Percentiles rank a stretch among this genome's conserved stretches.
Conservation (phyloP, 2,888 invertebrate genomes). For the Anthophora plumipes region DNA sequence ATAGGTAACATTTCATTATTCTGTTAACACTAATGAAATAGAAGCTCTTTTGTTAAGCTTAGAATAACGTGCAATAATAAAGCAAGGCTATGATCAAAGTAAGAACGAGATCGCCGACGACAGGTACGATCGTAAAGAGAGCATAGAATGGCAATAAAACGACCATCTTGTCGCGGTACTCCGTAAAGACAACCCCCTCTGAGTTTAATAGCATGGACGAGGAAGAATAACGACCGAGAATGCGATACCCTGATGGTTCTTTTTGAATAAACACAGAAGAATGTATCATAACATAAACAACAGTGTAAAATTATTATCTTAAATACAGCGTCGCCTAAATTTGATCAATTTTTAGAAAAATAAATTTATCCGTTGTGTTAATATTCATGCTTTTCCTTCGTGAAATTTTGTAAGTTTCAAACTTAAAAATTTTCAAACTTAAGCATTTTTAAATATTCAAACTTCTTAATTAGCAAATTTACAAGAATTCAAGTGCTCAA, state of each 20-base stretch:
- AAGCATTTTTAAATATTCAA: too few relatives aligned
- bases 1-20: neutral
- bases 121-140: slow-evolving; percentile 42
- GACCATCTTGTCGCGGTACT: slow-evolving; percentile 32
- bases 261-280: neutral
- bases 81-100: slow-evolving; percentile 17
- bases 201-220: slow-evolving; percentile 47
- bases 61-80: slow-evolving; percentile 9
- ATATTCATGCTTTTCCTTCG: too few relatives aligned
- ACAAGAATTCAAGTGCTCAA: too few relatives aligned
- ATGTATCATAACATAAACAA: neutral
- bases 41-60: slow-evolving; percentile 13
- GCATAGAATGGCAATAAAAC: slow-evolving; percentile 50
- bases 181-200: slow-evolving; percentile 39
- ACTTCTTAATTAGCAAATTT: too few relatives aligned
- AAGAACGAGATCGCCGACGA: slow-evolving; percentile 39
- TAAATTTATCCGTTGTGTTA: too few relatives aligned
- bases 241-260: slow-evolving; percentile 31
- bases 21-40: neutral
- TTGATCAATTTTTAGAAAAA: too few relatives aligned
- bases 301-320: neutral
- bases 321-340: too few relatives aligned
- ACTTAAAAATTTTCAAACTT: too few relatives aligned
- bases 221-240: slow-evolving; percentile 43
- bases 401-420: too few relatives aligned